Evolutionary conservation across 1,140 invertebrate genomes (phyloP).

Genomic region (Reticulitermes speratus): DNA sequence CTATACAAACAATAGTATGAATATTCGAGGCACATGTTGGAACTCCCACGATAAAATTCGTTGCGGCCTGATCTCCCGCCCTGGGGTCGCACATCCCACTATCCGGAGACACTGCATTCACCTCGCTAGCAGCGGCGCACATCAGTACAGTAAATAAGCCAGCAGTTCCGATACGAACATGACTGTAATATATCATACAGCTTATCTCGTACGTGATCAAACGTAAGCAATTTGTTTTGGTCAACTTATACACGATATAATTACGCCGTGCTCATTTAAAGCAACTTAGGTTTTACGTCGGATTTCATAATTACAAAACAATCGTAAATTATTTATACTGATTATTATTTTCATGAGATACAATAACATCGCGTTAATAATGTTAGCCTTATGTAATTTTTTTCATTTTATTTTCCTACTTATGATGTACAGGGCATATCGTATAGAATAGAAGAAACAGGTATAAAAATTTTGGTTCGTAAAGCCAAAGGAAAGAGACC

Average conservation of each 20-base stretch:
- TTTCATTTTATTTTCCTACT: too few relatives aligned
- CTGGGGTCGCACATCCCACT: neutral
- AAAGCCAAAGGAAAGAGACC: too few relatives aligned
- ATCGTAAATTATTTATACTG: too few relatives aligned
- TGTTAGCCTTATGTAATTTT: too few relatives aligned
- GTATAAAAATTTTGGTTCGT: too few relatives aligned
- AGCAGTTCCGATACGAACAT: neutral
- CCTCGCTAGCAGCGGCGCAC: neutral
- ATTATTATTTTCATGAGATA: too few relatives aligned
- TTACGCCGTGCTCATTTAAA: neutral
- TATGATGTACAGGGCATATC: too few relatives aligned
- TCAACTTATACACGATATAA: neutral
- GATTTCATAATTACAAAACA: neutral
- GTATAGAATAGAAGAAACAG: too few relatives aligned
- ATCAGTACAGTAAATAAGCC: neutral
- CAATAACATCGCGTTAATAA: too few relatives aligned
- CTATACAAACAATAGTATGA: neutral
- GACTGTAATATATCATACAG: neutral
- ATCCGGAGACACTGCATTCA: neutral
- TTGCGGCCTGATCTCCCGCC: neutral
- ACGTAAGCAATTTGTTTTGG: neutral
- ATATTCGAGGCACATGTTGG: neutral
- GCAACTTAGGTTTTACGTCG: neutral
- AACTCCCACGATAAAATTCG: conserved; percentile 11
- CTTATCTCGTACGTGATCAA: neutral